Conservation (phyloP, 2,888 invertebrate genomes). For the Dolichomitus sp. region DNA sequence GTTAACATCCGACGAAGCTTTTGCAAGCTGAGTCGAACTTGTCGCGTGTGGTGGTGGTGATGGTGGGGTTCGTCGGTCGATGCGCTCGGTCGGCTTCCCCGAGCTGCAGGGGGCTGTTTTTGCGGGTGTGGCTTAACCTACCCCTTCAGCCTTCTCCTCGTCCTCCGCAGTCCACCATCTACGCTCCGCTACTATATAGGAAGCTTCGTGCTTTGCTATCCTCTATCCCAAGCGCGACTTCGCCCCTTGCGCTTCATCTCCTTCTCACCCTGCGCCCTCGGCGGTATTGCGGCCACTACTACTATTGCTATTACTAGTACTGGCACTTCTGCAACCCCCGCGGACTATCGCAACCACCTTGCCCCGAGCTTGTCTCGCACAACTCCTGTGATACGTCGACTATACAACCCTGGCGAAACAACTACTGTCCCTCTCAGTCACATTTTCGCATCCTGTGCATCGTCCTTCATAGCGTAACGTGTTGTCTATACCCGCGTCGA, state of each 20-base stretch:
- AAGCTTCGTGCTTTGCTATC: conserved; percentile 48
- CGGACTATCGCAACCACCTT: conserved; percentile 55
- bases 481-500: conserved; percentile 1
- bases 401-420: conserved; percentile 11
- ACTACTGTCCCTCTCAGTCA: conserved; percentile 12
- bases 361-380: conserved; percentile 56
- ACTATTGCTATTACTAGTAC: conserved; percentile 47
- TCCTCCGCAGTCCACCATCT: conserved; percentile 54
- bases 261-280: conserved; percentile 45
- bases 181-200: conserved; percentile 32
- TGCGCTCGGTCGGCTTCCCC: conserved; percentile 80
- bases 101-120: conserved; percentile 83
- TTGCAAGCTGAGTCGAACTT: conserved; percentile 82
- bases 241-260: conserved; percentile 73
- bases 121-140: conserved; percentile 85
- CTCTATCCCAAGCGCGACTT: conserved; percentile 75
- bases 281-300: conserved; percentile 33
- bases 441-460: conserved; percentile 3
- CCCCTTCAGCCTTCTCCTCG: conserved; percentile 65
- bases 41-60: conserved; percentile 79
- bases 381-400: conserved; percentile 26
- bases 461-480: conserved; percentile 8
- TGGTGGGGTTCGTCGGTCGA: conserved; percentile 80
- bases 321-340: conserved; percentile 54
- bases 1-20: conserved; percentile 77